A percentile compares a stretch with the other conserved stretches of the same genome.
Conservation (phyloP, 2,888 invertebrate species). For the Brenthis daphne region DNA sequence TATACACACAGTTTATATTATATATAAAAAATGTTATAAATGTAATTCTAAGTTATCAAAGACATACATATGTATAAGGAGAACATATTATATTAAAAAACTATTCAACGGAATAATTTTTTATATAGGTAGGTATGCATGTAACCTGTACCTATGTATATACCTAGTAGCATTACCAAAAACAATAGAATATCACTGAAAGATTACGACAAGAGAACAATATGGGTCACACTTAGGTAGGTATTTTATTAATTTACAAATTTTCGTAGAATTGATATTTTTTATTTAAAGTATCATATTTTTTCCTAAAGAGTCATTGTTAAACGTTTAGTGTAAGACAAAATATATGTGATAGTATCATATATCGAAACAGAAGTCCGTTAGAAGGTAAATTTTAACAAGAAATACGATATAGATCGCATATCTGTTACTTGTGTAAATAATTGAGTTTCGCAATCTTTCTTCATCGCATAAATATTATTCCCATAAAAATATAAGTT, state of each 20-base stretch:
- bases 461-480: constrained; percentile 30
- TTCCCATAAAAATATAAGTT: constrained; percentile 30
- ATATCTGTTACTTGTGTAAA: constrained; percentile 24
- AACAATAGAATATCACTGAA: too few relatives aligned
- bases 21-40: not conserved
- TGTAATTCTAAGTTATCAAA: too few relatives aligned
- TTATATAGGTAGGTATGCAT: too few relatives aligned
- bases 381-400: constrained; percentile 24
- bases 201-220: too few relatives aligned
- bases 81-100: too few relatives aligned
- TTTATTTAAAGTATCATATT: not conserved
- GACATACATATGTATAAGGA: too few relatives aligned
- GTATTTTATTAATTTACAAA: not conserved
- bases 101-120: too few relatives aligned
- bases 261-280: not conserved
- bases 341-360: constrained; percentile 6
- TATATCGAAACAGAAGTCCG: constrained; percentile 24
- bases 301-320: not conserved
- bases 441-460: constrained; percentile 23
- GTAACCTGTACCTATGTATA: too few relatives aligned
- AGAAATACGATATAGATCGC: constrained; percentile 17
- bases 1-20: too few relatives aligned
- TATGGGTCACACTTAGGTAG: not conserved
- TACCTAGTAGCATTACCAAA: too few relatives aligned
- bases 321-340: constrained; percentile 4